Base-by-base conservation (phyloP, 2,113 vertebrate species). In the Taurulus bubalis region DNA sequence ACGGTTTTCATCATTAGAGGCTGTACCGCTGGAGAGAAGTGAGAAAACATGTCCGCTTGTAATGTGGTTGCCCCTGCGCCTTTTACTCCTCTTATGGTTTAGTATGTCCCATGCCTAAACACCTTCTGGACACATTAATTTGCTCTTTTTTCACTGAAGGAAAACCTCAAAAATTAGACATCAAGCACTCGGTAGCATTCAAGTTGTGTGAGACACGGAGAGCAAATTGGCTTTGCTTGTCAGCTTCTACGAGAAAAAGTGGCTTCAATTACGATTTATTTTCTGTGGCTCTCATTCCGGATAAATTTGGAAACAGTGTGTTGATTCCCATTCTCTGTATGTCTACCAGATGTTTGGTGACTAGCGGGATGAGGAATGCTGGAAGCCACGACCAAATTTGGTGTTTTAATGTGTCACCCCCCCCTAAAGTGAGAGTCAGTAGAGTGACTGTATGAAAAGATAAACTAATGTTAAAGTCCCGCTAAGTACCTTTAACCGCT, bases 341-440 rank as follows among this genome's bases (percentile, higher is more conserved):
- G 73, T 64, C 9, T 55, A 69, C 69, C 82, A 88, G 70, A 86
- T 66, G 65, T 15, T 51, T 67, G 76, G 71, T 91, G 90, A 93
- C 76, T 90, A 32, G 26, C 16, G 15, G 20, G 68, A 77, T 75
- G 6, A 79, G 75, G 90, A 91, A 92, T 92, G 88, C 63, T 84
- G 15, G 56, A 45, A 8, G 42, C 14, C 56, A 56, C 11, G 3
- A 77, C 79, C 74, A 86, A 87, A 87, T 83, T 79, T 86, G 82
- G 84, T 75, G 36, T 53, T 82, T 59, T 24, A 1, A 45, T 87
- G 72, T 73, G 68, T 87, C 85, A 79, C 30, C 38, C 12, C 18
- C 16, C 47, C 16, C 45, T 2, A 20, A 49, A 49, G 47, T 20
- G 47, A 49, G 47, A 49, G 18, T 49, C 47, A 1, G 20, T 5